Base-by-base conservation (phyloP, 92 coral and sea anemone genomes). In the Bergia sp. region DNA sequence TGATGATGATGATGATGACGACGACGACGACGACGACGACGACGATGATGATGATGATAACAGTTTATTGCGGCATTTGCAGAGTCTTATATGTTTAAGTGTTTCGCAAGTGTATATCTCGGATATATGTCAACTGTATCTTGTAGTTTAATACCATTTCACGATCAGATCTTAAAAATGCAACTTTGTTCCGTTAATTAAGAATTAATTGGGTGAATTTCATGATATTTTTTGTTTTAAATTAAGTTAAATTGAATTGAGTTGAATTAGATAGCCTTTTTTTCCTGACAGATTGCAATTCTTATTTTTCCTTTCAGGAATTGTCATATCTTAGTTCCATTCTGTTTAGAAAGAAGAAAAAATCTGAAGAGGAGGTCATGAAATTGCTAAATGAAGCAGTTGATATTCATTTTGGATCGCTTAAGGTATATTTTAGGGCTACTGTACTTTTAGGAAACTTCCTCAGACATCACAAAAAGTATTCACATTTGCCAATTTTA, bases 321-420 rank as follows among this genome's bases (percentile, higher is more conserved):
- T 89, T 97, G 72, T 97, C 98, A 36, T 97, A 95, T 89, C 90
- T 97, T 67, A 96, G 95, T 67, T 93, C 99, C 13, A 97, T 97
- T 49, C 86, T 97, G 87, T 79, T 90, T 57, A 92, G 99, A 86
- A 93, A 97, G 92, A 95, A 97, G 65, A 93, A 95, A 71, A 94
- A 89, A 86, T 90, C 96, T 11, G 91, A 87, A 79, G 98, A 95
- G 82, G 97, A 97, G 90, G 95, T 97, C 37, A 69, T 93, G 20
- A 92, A 86, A 86, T 87, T 96, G 44, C 86, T 97, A 49, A 97
- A 97, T 88, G 98, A 93, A 90, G 92, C 97, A 69, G 92, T 95
- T 43, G 99, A 97, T 83, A 81, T 92, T 79, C 99, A 97, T 80
- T 97, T 97, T 89, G 55, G 92, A 77, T 92, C 96, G 9, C 91